These are phyloP conservation scores for Drosophila parthenogenetica DNA, from an alignment of 2,888 invertebrate genomes.

Conservation along the genomic window DNA sequence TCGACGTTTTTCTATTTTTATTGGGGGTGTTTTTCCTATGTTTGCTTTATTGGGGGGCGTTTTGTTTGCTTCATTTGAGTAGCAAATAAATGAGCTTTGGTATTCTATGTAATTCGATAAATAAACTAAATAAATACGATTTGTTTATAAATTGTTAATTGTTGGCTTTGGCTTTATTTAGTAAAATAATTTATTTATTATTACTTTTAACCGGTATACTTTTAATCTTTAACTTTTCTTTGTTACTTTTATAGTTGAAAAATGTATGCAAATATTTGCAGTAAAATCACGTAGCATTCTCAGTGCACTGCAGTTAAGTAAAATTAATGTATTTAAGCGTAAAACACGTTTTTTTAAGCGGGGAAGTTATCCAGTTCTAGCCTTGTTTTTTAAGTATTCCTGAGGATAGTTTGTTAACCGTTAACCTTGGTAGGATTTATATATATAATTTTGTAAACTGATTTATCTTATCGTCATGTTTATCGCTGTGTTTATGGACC, in stretches of 20 bases:
- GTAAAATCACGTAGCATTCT: slow-evolving; percentile 44
- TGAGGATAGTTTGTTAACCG: slow-evolving; percentile 16
- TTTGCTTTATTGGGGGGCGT: slow-evolving; percentile 21
- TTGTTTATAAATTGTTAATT: not conserved
- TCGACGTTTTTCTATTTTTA: slow-evolving; percentile 23
- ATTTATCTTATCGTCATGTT: slow-evolving; percentile 17
- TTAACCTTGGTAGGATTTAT: not conserved
- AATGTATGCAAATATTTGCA: slow-evolving; percentile 24
- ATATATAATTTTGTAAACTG: not conserved
- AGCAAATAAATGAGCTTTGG: slow-evolving; percentile 5
- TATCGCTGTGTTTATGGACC: not conserved
- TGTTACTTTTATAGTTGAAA: not conserved
- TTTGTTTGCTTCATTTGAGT: slow-evolving; percentile 8
- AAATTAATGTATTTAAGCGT: slow-evolving; percentile 42
- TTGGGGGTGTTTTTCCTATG: slow-evolving; percentile 42
- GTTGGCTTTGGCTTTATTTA: not conserved
- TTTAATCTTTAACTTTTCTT: not conserved
- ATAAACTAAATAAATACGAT: not conserved
- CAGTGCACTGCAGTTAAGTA: slow-evolving; percentile 18
- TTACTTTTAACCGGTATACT: slow-evolving; percentile 4
- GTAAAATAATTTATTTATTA: not conserved
- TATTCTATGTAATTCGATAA: slow-evolving; percentile 1
- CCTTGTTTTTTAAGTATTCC: slow-evolving; percentile 26
- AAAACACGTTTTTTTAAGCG: slow-evolving; percentile 59
- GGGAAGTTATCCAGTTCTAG: not conserved